Percentiles rank a stretch among this genome's conserved stretches.
Conservation (phyloP, 2,797 vertebrate genomes). For the Diplodus sargus region DNA sequence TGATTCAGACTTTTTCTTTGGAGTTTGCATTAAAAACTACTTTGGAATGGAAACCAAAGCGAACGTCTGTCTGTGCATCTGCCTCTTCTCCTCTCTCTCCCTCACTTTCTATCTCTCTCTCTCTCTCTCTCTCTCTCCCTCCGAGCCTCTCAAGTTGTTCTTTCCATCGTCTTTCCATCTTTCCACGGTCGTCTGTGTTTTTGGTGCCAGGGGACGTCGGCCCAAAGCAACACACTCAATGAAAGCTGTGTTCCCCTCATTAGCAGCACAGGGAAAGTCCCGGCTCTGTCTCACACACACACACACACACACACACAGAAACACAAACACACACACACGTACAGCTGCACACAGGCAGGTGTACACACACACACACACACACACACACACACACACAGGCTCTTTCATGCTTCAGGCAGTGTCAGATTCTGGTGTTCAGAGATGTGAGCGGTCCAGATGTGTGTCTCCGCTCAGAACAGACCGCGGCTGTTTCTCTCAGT, state of each 20-base stretch:
- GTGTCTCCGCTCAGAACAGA: conserved; percentile 53
- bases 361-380: conserved; percentile 26
- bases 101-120: background rate
- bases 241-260: conserved; percentile 76
- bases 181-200: conserved; percentile 71
- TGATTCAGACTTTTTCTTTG: background rate
- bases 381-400: conserved; percentile 35
- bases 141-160: conserved; percentile 42
- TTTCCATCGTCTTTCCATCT: conserved; percentile 67
- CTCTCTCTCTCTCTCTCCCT: conserved; percentile 1
- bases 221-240: conserved; percentile 65
- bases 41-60: conserved; percentile 14
- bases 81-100: background rate
- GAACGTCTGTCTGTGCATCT: conserved; percentile 23
- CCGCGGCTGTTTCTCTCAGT: conserved; percentile 51
- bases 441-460: conserved; percentile 63
- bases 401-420: conserved; percentile 31
- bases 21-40: conserved; percentile 2
- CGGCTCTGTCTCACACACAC: conserved; percentile 26
- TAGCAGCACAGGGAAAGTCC: conserved; percentile 69
- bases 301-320: conserved; percentile 20
- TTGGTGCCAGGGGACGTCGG: conserved; percentile 52
- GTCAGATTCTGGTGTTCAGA: conserved; percentile 44
- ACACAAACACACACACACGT: conserved; percentile 2
- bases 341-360: conserved; percentile 21